Base-by-base conservation (phyloP, 2,113 vertebrate genomes). In the Oreochromis tanganicae region DNA sequence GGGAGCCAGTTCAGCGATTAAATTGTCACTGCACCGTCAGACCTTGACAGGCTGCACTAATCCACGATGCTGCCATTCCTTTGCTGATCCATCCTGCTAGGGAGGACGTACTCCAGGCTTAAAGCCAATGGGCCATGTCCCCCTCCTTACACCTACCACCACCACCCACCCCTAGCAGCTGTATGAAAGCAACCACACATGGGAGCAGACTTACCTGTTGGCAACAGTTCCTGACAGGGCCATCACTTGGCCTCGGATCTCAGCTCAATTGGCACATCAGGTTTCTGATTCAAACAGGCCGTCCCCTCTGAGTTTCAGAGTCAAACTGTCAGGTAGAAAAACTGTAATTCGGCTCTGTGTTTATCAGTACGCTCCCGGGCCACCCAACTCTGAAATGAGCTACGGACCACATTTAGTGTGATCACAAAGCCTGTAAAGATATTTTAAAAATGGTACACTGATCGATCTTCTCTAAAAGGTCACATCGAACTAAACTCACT, bases 31-130 rank as follows among this genome's bases (percentile, higher is more conserved):
- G 86, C 83, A 55, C 88, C 89, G 88, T 95, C 96, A 94, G 94
- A 96, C 94, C 91, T 95, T 90, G 93, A 95, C 94, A 94, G 91
- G 91, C 92, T 89, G 92, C 90, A 91, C 94, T 96, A 96, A 96
- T 96, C 95, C 96, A 90, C 73, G 71, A 82, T 86, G 93, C 93
- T 68, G 90, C 90, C 73, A 89, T 86, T 83, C 89, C 91, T 87
- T 82, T 81, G 88, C 88, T 92, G 89, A 90, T 92, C 90, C 93
- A 89, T 92, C 85, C 93, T 89, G 90, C 92, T 56, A 81, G 88
- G 88, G 87, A 87, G 90, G 92, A 88, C 56, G 41, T 85, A 90
- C 82, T 87, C 83, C 86, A 90, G 93, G 91, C 92, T 93, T 82
- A 88, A 85, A 92, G 91, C 94, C 93, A 95, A 94, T 90, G 92